Evolutionary conservation across 1,140 invertebrate genomes (phyloP).

Genomic region (Solen grandis): DNA sequence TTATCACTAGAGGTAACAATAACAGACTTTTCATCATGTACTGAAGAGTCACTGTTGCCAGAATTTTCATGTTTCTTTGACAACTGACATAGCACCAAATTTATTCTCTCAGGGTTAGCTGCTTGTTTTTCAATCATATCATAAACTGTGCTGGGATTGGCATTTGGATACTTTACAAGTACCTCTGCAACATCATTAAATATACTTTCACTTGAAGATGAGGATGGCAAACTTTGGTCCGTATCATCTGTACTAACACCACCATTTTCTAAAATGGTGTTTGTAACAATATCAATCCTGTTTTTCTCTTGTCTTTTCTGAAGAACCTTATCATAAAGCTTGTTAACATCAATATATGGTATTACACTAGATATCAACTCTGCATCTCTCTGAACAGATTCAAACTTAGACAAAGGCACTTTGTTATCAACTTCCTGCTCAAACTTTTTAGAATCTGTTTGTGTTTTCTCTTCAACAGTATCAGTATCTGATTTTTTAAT

Average conservation of each 20-base stretch:
- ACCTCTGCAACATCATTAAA: conserved; percentile 65
- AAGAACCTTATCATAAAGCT: conserved; percentile 66
- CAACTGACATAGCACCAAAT: conserved; percentile 55
- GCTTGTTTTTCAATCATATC: conserved; percentile 55
- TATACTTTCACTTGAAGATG: conserved; percentile 56
- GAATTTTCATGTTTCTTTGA: conserved; percentile 56
- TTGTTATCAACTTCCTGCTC: neutral
- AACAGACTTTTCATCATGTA: conserved; percentile 38
- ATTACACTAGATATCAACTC: conserved; percentile 66
- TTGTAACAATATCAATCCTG: conserved; percentile 70
- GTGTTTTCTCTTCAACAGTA: no score
- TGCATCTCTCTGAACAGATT: conserved; percentile 70
- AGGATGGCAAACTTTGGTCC: conserved; percentile 1
- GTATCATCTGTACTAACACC: neutral
- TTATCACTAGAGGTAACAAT: neutral
- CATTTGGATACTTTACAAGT: conserved; percentile 47
- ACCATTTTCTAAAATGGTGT: conserved; percentile 61
- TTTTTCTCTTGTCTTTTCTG: conserved; percentile 62
- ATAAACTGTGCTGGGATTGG: conserved; percentile 60
- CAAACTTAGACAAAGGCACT: conserved; percentile 50
- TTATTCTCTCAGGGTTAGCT: conserved; percentile 52
- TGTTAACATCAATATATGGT: conserved; percentile 53
- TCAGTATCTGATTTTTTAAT: no score
- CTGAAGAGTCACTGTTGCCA: conserved; percentile 47
- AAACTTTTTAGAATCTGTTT: no score